Percentiles rank a stretch among this genome's conserved stretches.
Conservation (phyloP, 2,797 vertebrate genomes). For the Limosa lapponica region DNA sequence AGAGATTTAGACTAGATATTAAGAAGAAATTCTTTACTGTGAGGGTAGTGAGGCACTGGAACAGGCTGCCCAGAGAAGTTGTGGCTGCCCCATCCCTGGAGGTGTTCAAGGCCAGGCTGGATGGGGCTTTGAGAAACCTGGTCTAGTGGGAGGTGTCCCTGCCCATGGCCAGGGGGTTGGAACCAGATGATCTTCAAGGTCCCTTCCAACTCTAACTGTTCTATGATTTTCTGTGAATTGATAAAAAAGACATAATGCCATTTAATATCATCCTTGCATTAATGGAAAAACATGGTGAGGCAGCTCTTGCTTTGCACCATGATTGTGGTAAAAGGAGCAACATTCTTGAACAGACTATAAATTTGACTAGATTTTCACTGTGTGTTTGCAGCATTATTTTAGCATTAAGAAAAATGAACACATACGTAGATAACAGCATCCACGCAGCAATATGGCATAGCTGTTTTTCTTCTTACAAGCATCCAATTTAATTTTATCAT, state of each 20-base stretch:
- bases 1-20: not conserved
- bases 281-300: not conserved
- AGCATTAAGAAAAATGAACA: conserved; percentile 33
- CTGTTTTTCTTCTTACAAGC: not conserved
- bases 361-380: conserved; percentile 1
- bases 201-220: not conserved
- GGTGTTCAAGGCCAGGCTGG: not conserved
- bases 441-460: conserved; percentile 13
- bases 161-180: not conserved
- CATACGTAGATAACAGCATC: not conserved
- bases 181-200: not conserved
- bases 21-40: not conserved
- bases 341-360: conserved; percentile 27
- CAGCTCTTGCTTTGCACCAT: not conserved
- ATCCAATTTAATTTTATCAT: not conserved
- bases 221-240: not conserved
- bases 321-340: conserved; percentile 43
- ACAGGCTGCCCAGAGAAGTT: not conserved
- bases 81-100: not conserved
- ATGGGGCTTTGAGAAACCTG: not conserved
- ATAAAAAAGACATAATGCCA: not conserved
- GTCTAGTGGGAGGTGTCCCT: not conserved
- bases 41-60: not conserved
- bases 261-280: not conserved
- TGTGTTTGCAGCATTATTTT: conserved; percentile 46